phyloP scores from a whole-genome alignment of 2,888 invertebrate genomes.

The Leucania comma region DNA sequence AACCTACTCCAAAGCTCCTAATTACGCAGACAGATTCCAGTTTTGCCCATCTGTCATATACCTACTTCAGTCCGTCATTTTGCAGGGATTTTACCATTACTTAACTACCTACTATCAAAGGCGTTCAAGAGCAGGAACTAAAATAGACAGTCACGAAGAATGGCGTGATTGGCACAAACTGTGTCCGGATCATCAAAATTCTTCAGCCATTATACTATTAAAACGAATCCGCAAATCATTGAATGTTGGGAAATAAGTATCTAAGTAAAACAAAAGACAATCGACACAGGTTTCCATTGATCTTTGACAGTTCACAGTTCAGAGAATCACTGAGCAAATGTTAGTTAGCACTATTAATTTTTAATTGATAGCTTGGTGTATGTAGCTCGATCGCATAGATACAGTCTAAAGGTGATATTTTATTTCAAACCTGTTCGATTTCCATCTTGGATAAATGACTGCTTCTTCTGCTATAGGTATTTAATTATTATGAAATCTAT shows the following conservation, averaged over 20 bases:
- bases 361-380: conserved; percentile 17
- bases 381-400: conserved; percentile 13
- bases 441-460: conserved; percentile 50
- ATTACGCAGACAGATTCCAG: background rate
- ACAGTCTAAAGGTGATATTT: conserved; percentile 58
- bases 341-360: conserved; percentile 7
- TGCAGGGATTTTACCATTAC: background rate
- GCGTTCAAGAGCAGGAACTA: conserved; percentile 24
- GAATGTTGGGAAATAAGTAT: conserved; percentile 24
- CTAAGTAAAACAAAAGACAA: conserved; percentile 23
- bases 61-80: background rate
- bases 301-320: conserved; percentile 33
- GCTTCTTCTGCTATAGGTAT: background rate
- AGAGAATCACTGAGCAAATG: conserved; percentile 1
- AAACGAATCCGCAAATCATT: conserved; percentile 42
- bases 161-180: conserved; percentile 27
- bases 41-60: no score
- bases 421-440: conserved; percentile 49
- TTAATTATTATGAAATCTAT: background rate
- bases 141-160: conserved; percentile 29
- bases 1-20: background rate
- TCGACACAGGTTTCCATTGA: background rate
- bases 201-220: conserved; percentile 15
- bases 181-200: conserved; percentile 48
- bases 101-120: background rate